A percentile compares a stretch with the other conserved stretches of the same genome.
phyloP scores from a whole-genome alignment of 1,140 invertebrate species.

The Vanessa atalanta region DNA sequence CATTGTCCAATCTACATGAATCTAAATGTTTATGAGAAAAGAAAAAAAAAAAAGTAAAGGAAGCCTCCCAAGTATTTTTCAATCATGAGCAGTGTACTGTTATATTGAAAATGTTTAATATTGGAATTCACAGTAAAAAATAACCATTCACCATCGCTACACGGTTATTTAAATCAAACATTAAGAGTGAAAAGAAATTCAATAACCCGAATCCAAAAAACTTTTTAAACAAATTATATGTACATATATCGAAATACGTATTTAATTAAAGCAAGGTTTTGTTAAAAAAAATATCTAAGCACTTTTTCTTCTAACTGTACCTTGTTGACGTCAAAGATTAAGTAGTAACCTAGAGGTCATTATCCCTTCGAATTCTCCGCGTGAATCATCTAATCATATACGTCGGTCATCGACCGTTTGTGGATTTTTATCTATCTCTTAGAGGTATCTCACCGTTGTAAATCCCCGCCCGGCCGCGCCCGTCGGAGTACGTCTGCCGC shows the following conservation, averaged over 20 bases:
- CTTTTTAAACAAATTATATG: too few relatives aligned
- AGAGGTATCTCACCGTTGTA: constrained; percentile 80
- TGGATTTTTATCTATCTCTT: constrained; percentile 2
- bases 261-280: too few relatives aligned
- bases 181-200: too few relatives aligned
- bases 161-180: too few relatives aligned
- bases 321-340: constrained; percentile 2
- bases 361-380: constrained; percentile 26
- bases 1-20: background rate
- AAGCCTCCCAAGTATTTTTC: background rate
- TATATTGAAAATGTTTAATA: background rate
- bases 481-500: constrained; percentile 81
- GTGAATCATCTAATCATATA: constrained; percentile 22
- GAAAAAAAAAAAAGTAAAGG: background rate
- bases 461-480: constrained; percentile 81
- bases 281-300: background rate
- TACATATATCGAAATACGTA: too few relatives aligned
- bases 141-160: too few relatives aligned
- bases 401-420: background rate
- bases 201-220: too few relatives aligned
- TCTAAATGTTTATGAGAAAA: background rate
- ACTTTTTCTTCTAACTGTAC: background rate
- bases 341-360: constrained; percentile 14
- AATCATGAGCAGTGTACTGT: constrained; percentile 18
- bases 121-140: too few relatives aligned